These are phyloP conservation scores for Pachyramphus minor DNA, from an alignment of 2,113 vertebrate genomes.

Conservation along the genomic window DNA sequence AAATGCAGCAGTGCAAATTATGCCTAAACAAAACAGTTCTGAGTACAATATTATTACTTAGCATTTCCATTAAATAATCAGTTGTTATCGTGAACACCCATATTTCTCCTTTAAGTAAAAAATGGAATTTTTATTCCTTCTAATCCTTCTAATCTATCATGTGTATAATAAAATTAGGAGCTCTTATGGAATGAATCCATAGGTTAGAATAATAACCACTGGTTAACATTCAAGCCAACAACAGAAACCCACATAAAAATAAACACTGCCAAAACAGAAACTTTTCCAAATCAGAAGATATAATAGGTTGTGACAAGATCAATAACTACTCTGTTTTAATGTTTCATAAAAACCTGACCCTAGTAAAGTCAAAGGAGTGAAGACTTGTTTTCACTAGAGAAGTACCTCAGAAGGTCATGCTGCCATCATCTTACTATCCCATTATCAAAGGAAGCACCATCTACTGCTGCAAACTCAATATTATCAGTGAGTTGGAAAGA, in stretches of 20 bases:
- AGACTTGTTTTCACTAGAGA: background rate
- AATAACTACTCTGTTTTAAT: background rate
- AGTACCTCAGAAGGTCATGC: background rate
- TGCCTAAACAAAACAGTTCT: background rate
- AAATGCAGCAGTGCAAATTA: background rate
- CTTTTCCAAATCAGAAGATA: background rate
- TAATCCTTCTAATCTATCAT: background rate
- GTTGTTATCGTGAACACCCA: background rate
- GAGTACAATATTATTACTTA: background rate
- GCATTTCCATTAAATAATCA: background rate
- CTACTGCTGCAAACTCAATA: fast-evolving
- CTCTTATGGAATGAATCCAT: background rate
- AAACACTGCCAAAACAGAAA: background rate
- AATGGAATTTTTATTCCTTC: background rate
- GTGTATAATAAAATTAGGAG: background rate
- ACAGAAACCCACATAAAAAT: background rate
- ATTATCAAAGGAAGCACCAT: background rate
- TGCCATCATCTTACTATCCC: background rate
- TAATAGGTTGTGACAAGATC: background rate
- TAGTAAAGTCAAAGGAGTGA: background rate
- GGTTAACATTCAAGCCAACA: background rate
- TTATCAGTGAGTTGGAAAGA: too few relatives aligned
- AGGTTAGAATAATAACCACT: background rate
- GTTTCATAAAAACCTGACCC: background rate
- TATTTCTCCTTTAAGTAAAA: background rate